Base-by-base conservation (phyloP, 2,797 vertebrate genomes). In the Paedocypris micromegethes region DNA sequence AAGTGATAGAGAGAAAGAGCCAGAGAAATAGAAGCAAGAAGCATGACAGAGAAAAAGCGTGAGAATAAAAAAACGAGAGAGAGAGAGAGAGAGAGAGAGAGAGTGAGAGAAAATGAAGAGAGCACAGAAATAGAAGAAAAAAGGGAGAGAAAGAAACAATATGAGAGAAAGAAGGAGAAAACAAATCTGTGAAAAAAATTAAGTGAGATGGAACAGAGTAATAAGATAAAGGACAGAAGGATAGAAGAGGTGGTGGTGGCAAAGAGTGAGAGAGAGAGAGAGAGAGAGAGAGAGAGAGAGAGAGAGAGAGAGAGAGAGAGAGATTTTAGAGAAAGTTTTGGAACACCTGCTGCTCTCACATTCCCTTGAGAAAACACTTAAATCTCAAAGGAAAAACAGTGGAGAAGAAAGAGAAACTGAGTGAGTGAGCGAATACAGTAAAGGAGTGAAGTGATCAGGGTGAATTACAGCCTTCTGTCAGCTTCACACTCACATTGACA, bases 311-410 rank as follows among this genome's bases (percentile, higher is more conserved):
- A 52, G 49, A 58, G 63, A 61, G 50, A 55, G 55, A 66, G 58
- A 9, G 64, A 57, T 59, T 23, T 23, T 23, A 56, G 64, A 72
- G 72, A 60, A 72, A 75, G 58, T 72, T 72, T 23, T 23, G 23
- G 23, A 71, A 60, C 74, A 72, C 69, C 69, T 72, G 74, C 74
- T 75, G 60, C 53, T 52, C 53, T 54, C 54, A 45, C 49, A 68
- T 73, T 73, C 72, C 66, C 65, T 52, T 68, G 49, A 48, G 66
- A 68, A 68, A 73, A 73, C 66, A 68, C 48, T 64, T 58, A 3
- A 47, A 54, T 68, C 58, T 60, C 66, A 40, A 51, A 48, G 48
- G 53, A 64, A 58, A 62, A 63, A 56, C 59, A 62, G 59, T 51
- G 9, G 39, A 58, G 23, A 55, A 3, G 38, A 9, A 9, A 58